A percentile compares a stretch with the other conserved stretches of the same genome.
Evolutionary conservation across 2,113 vertebrate species (phyloP).

Genomic region (Solea senegalensis): DNA sequence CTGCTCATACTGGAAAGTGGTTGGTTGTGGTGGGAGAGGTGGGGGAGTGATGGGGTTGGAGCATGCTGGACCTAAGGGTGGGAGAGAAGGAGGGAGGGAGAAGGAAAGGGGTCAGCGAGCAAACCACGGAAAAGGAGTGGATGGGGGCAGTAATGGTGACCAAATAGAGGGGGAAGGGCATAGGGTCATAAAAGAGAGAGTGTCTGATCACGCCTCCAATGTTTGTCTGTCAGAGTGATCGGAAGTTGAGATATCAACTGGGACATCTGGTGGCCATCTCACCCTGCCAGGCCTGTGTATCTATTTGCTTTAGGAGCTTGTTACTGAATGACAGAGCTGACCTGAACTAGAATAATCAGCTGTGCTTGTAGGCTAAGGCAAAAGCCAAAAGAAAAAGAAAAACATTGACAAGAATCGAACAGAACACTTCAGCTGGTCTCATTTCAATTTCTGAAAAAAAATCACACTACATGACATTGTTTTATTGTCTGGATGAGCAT

Average conservation of each 20-base stretch:
- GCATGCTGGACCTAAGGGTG: constrained; percentile 42
- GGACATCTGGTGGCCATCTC: constrained; percentile 33
- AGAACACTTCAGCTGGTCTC: constrained; percentile 36
- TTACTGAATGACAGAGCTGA: constrained; percentile 32
- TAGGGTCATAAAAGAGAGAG: constrained; percentile 37
- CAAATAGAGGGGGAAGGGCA: background rate
- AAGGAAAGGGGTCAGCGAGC: constrained; percentile 37
- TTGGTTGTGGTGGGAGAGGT: constrained; percentile 7
- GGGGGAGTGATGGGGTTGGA: background rate
- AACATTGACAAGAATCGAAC: constrained; percentile 30
- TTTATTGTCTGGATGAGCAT: constrained; percentile 9
- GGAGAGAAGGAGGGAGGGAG: constrained; percentile 32
- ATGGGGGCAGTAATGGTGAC: background rate
- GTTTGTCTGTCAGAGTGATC: constrained; percentile 28
- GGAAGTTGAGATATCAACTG: constrained; percentile 3
- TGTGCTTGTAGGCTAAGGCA: constrained; percentile 20
- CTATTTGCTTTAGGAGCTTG: constrained; percentile 2
- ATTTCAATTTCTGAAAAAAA: background rate
- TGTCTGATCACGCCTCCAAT: constrained; percentile 38
- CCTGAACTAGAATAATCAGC: constrained; percentile 9
- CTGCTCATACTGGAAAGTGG: constrained; percentile 45
- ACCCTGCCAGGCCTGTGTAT: background rate
- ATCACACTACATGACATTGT: constrained; percentile 15
- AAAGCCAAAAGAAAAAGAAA: constrained; percentile 2
- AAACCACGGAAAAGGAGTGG: constrained; percentile 13